Conservation (phyloP, 2,797 vertebrate genomes). For the Pogoniulus pusillus region DNA sequence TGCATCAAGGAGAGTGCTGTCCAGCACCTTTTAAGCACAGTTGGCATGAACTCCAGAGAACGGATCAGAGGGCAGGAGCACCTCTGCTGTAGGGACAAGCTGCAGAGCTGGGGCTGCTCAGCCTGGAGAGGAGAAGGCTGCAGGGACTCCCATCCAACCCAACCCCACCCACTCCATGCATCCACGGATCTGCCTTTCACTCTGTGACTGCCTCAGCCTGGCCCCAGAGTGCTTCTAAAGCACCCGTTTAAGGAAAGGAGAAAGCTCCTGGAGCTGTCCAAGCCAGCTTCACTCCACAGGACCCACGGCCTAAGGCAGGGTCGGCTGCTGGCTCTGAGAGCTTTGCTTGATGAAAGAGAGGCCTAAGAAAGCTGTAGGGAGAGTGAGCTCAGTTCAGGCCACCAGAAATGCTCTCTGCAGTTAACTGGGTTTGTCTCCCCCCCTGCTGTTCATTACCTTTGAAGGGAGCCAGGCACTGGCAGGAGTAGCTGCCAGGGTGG, state of each 20-base stretch:
- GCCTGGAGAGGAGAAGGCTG: too few species aligned
- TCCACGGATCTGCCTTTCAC: not conserved
- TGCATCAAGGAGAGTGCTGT: too few species aligned
- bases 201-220: not conserved
- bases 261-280: not conserved
- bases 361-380: slow-evolving; percentile 71
- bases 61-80: too few species aligned
- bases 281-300: slow-evolving; percentile 30
- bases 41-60: too few species aligned
- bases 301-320: slow-evolving; percentile 12
- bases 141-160: too few species aligned
- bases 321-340: slow-evolving; percentile 39
- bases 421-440: slow-evolving; percentile 87
- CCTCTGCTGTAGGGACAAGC: too few species aligned
- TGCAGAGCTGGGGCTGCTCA: too few species aligned
- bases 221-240: not conserved
- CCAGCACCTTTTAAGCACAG: too few species aligned
- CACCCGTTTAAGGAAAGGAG: not conserved
- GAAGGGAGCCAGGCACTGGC: slow-evolving; percentile 86
- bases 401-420: slow-evolving; percentile 83
- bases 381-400: slow-evolving; percentile 79
- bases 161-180: too few species aligned
- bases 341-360: slow-evolving; percentile 71
- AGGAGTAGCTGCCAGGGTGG: slow-evolving; percentile 89
- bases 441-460: slow-evolving; percentile 88